phyloP scores from a whole-genome alignment of 92 coral and sea anemone species.

The Scolanthus callimorphus region DNA sequence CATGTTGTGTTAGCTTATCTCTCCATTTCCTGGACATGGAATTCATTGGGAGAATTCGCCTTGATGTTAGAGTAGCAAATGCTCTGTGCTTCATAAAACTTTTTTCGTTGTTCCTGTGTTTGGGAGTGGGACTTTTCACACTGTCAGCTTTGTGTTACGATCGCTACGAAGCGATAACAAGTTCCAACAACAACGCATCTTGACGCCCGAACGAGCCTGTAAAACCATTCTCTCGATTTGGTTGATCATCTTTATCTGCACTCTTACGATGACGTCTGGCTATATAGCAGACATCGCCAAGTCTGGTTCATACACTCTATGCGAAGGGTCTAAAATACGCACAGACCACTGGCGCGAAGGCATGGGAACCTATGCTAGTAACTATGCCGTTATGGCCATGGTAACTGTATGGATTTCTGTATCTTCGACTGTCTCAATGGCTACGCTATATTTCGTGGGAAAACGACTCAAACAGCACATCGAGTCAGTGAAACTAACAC shows the following conservation, averaged over 20 bases:
- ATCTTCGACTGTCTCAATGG: neutral
- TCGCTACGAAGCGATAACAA: slow-evolving; percentile 42
- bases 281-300: slow-evolving; percentile 5
- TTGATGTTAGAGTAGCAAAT: slow-evolving; percentile 1
- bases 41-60: slow-evolving; percentile 10
- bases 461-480: slow-evolving; percentile 21
- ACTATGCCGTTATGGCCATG: slow-evolving; percentile 18
- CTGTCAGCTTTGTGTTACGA: slow-evolving; percentile 33
- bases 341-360: neutral
- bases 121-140: slow-evolving; percentile 12
- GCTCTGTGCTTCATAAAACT: slow-evolving; percentile 10
- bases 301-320: slow-evolving; percentile 1
- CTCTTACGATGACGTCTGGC: slow-evolving; percentile 9
- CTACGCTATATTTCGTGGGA: slow-evolving; percentile 18
- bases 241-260: slow-evolving; percentile 2
- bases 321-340: slow-evolving; percentile 13
- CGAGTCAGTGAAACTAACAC: slow-evolving; percentile 17
- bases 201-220: slow-evolving; percentile 9
- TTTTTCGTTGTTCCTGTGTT: slow-evolving; percentile 13
- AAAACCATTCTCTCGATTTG: neutral
- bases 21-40: slow-evolving; percentile 33
- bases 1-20: slow-evolving; percentile 31
- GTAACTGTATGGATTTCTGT: slow-evolving; percentile 4
- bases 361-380: neutral
- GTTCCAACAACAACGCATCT: slow-evolving; percentile 23